Evolutionary conservation across 2,888 invertebrate genomes (phyloP), one percentile per base, ranked within the genome.

Genomic region (Drosophila pseudotalamancana): DNA sequence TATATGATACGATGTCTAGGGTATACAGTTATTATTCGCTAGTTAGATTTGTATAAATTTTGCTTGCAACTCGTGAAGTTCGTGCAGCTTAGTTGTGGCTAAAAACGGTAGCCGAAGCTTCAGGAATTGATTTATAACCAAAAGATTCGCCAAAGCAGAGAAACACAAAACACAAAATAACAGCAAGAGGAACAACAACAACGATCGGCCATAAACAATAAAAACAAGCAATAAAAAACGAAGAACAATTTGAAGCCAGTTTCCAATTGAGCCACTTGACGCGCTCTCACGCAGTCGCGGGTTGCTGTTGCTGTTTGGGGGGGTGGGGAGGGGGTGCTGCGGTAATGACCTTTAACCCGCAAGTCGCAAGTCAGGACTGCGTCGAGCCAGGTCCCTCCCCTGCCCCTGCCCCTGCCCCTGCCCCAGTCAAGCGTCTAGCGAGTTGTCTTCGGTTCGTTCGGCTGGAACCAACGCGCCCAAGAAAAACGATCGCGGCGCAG

Each of bases 401-500:
- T 25, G 39, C 21, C n/a, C 37, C 31, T 32, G 51, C 21, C 8
- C 31, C 31, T 31, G 31, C 3, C 31, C 3, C 12, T 29, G 43
- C 16, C 34, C 21, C 5, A 57, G 18, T 5, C n/a, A n/a, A n/a
- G n/a, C 31, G 14, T 25, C 59, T 34, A 29, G 31, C 31, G n/a
- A 25, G 16, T 32, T 49, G 60, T 49, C 49, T 48, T 45, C 45
- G 54, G 32, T 37, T 39, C 27, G 39, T 25, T 57, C 72, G 66
- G 62, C 75, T 81, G 80, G 82, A 81, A 87, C 87, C 85, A 87
- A 87, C 72, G 71, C 71, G 63, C 53, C 55, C 68, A 77, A 73
- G 84, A 72, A 77, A 77, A 74, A 72, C 85, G 82, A 85, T 87
- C 87, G 79, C 78, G 51, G 68, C 71, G 77, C 89, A 89, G 90